Conservation (phyloP, 2,797 vertebrate species). For the Discoglossus pictus region DNA sequence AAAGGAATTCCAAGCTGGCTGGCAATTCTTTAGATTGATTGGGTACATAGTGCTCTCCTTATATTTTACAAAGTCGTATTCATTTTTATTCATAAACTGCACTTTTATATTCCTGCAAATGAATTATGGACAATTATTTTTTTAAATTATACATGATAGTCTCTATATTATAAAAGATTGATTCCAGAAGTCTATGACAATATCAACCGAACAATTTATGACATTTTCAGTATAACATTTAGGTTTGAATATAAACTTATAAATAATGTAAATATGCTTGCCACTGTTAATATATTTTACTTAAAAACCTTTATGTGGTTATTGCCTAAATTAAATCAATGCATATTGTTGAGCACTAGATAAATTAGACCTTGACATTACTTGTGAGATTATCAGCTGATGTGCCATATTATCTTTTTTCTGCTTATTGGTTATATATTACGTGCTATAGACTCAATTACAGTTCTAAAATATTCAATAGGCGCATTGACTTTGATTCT, state of each 20-base stretch:
- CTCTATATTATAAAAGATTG: no score
- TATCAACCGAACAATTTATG: no score
- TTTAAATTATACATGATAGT: no score
- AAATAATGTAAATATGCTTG: conserved; percentile 20
- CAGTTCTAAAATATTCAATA: conserved; percentile 25
- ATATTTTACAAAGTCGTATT: no score
- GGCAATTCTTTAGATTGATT: no score
- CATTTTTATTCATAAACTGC: no score
- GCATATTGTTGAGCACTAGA: not conserved
- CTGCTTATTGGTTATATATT: conserved; percentile 12
- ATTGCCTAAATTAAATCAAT: not conserved
- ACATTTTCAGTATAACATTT: no score
- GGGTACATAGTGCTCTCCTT: no score
- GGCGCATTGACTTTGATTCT: conserved; percentile 5
- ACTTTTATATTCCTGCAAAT: no score
- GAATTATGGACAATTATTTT: no score
- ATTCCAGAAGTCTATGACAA: no score
- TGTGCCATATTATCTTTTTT: not conserved
- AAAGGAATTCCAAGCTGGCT: no score
- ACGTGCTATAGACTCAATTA: conserved; percentile 5
- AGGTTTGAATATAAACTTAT: not conserved
- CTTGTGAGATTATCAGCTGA: conserved; percentile 1
- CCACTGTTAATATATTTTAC: not conserved
- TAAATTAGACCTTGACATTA: not conserved
- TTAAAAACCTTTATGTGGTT: not conserved